Evolutionary conservation across 2,797 vertebrate species (phyloP).

Genomic region (Microctenopoma lineatum): DNA sequence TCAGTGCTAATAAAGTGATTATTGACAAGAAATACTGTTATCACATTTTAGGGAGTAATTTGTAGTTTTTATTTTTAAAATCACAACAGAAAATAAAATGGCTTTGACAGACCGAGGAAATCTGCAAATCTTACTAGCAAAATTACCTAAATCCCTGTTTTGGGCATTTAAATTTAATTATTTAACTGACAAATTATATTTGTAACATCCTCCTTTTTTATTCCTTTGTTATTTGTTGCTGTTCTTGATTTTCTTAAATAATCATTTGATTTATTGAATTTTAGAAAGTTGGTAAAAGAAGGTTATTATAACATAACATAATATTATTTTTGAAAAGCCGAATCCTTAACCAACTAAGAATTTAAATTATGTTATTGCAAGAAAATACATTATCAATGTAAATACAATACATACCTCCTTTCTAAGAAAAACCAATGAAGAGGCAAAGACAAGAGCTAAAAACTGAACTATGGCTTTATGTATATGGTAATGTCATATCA

Average conservation of each 20-base stretch:
- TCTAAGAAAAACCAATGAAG: neutral
- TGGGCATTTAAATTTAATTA: too few species aligned
- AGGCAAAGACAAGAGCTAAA: neutral
- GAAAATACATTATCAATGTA: too few species aligned
- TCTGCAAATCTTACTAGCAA: neutral
- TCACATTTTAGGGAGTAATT: neutral
- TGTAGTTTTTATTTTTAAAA: neutral
- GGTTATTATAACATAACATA: too few species aligned
- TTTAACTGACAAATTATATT: too few species aligned
- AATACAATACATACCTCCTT: neutral
- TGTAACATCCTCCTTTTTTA: neutral
- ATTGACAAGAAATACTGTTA: neutral
- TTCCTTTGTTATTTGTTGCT: constrained; percentile 9
- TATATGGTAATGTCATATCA: neutral
- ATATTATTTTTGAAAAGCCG: too few species aligned
- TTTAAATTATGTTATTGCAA: too few species aligned
- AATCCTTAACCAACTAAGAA: neutral
- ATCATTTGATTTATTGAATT: neutral
- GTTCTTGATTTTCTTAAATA: neutral
- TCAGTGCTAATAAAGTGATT: constrained; percentile 8
- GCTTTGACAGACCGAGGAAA: neutral
- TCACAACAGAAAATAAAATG: constrained; percentile 2
- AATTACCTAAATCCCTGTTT: neutral
- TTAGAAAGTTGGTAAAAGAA: too few species aligned
- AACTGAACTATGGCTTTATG: neutral